Evolutionary conservation across 2,797 vertebrate species (phyloP), one percentile per base, ranked within the genome.

Genomic region (Anguilla obscura): DNA sequence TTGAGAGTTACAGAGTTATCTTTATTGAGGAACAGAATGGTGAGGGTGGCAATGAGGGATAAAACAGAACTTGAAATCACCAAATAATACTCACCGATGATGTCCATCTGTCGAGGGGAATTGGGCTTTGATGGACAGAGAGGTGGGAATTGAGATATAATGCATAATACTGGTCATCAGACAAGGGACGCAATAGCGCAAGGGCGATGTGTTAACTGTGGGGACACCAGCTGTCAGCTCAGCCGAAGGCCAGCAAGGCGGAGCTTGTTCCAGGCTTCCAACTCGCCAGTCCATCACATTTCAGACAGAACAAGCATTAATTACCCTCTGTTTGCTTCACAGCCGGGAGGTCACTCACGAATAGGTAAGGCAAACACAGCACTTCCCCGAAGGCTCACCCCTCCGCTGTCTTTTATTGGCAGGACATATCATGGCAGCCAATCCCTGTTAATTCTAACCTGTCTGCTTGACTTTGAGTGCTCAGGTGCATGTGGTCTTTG

Each of bases 291-390:
- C 91, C 87, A n/a, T 92, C 91, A 89, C 80, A 40, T 82, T 86
- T 88, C 56, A 84, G 69, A 86, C 0, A 48, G 83, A 84, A 71
- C 56, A 6, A 86, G 88, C 89, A 84, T 92, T 89, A 91, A 91
- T 92, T 91, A 92, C 91, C 86, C 88, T 83, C 89, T 90, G 91
- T 90, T 88, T 89, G 90, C 90, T 87, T 89, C 66, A 10, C 24
- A 82, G 66, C 52, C 80, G 83, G 87, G 89, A 69, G 90, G 89
- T 89, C 88, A 86, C 69, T 50, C 40, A 82, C 18, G 56, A 87
- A 86, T 87, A 85, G 85, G 85, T 48, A 54, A 88, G 90, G 90
- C 90, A 88, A 89, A 74, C 85, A 40, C 50, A 60, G 45, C 33
- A 18, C 66, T 1, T 14, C 83, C 84, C 86, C 40, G 79, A 87